Evolutionary conservation across 1,140 invertebrate species (phyloP).

Genomic region (Drosophila guanche): DNA sequence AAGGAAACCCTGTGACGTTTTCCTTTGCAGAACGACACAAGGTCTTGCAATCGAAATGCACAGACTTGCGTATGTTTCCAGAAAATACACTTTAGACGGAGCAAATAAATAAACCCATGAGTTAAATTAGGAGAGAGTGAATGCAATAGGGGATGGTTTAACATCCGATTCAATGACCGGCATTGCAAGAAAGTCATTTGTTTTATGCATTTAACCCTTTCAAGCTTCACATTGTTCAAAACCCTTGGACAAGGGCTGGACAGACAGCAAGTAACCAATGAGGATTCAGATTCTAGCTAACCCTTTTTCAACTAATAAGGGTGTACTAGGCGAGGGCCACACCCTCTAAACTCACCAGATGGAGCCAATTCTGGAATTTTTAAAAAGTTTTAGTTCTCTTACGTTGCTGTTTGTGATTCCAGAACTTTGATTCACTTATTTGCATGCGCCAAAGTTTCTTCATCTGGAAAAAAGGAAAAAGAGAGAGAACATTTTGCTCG

Average conservation of each 20-base stretch:
- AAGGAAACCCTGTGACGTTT: constrained; percentile 41
- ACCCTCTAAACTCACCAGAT: constrained; percentile 9
- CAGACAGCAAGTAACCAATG: constrained; percentile 51
- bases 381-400: constrained; percentile 30
- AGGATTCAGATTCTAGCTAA: constrained; percentile 35
- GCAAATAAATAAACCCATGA: constrained; percentile 6
- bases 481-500: constrained; percentile 32
- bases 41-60: constrained; percentile 24
- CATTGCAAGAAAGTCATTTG: constrained; percentile 26
- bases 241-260: constrained; percentile 56
- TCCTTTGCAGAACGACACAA: constrained; percentile 23
- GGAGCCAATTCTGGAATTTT: constrained; percentile 5
- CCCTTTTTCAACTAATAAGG: constrained; percentile 48
- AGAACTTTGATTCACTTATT: constrained; percentile 80
- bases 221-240: constrained; percentile 3
- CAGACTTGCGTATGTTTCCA: background rate
- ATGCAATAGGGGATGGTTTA: constrained; percentile 17
- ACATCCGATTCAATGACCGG: background rate
- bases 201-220: constrained; percentile 70
- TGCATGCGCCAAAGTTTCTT: constrained; percentile 78
- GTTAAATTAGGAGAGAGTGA: background rate
- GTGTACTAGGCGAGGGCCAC: constrained; percentile 36
- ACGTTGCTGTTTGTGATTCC: constrained; percentile 12
- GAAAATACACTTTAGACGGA: constrained; percentile 12
- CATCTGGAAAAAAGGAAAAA: constrained; percentile 64